Evolutionary conservation across 92 coral and sea anemone genomes (phyloP), one percentile per base, ranked within the genome.

Genomic region (Isaurus tuberculatus): DNA sequence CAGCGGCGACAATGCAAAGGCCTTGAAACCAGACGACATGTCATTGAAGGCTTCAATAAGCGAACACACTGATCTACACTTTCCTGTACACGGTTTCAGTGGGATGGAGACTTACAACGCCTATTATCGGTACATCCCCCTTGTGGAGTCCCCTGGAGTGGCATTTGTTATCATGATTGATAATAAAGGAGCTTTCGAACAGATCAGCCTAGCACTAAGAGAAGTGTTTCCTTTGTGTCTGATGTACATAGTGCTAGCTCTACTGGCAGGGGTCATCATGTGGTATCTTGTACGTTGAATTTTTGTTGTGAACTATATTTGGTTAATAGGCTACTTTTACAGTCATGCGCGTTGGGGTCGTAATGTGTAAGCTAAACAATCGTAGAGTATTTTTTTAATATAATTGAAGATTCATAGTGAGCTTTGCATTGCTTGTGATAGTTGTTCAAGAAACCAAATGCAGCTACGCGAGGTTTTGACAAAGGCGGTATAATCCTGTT

Each of bases 71-170:
- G 92, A 95, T 27, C 88, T 95, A 0, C 90, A 95, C 70, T 94
- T 94, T 79, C 98, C 98, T 4, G 86, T 94, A 40, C 88, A 92
- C 42, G 98, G 98, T 26, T 94, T 88, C 87, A 70, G 81, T 33
- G 94, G 95, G 75, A 95, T 92, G 73, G 88, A 90, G 2, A 23
- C 49, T 2, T 94, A 92, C 44, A 74, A 86, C 22, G 87, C 79
- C 11, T 51, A 86, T 43, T 89, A 92, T 63, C 84, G 91, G 9
- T 92, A 86, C 29, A 87, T 79, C 5, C 92, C 95, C 29, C 83
- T 92, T 25, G 88, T 94, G 28, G 94, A 94, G 64, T 88, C 92
- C 20, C 94, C 93, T 13, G 98, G 98, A 15, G 86, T 91, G 33
- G 98, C 95, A 0, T 92, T 94, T 73, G 79, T 94, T 57, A 85